Evolutionary conservation across 1,140 invertebrate genomes (phyloP), one percentile per base, ranked within the genome.

Genomic region (Geopemphigus sp.): DNA sequence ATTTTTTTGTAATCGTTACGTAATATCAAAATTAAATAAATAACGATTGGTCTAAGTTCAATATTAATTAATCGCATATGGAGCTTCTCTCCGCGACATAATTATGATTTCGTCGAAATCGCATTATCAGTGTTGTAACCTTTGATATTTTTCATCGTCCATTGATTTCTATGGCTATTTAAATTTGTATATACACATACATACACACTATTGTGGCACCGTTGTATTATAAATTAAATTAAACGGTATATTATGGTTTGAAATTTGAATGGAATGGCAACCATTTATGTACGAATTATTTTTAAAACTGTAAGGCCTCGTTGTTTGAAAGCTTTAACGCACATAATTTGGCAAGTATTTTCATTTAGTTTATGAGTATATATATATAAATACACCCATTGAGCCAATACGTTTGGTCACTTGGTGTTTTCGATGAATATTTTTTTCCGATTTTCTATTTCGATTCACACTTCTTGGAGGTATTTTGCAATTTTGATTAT

Each of bases 311-410:
- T 70, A 47, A 53, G 66, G 47, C 47, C 66, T 70, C 66, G 45
- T 70, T 45, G 45, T 70, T 70, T 50, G 45, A 70, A 70, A 50
- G 17, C 22, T 70, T 53, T 26, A 50, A 50, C 66, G 24, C 22
- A 15, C 66, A 70, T 70, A 50, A 70, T 70, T 70, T 70, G 66
- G 66, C 66, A 70, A 70, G 66, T 70, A 70, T 70, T 70, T 70
- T 70, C 47, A 70, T 70, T 70, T 70, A 22, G 19, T 70, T 70
- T 70, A 70, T 70, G 45, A 70, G 39, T 26, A 26, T 70, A 70
- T 70, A n/a, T n/a, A 70, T 24, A 70, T 53, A 70, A 26, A 50
- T 53, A 70, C 45, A 53, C 50, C 17, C 29, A 50, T 53, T 70
- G 45, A 3, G 32, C 45, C 45, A 50, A 70, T 70, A 50, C 66